Evolutionary conservation across 1,140 invertebrate genomes (phyloP), one percentile per base, ranked within the genome.

Genomic region (Cherax destructor): DNA sequence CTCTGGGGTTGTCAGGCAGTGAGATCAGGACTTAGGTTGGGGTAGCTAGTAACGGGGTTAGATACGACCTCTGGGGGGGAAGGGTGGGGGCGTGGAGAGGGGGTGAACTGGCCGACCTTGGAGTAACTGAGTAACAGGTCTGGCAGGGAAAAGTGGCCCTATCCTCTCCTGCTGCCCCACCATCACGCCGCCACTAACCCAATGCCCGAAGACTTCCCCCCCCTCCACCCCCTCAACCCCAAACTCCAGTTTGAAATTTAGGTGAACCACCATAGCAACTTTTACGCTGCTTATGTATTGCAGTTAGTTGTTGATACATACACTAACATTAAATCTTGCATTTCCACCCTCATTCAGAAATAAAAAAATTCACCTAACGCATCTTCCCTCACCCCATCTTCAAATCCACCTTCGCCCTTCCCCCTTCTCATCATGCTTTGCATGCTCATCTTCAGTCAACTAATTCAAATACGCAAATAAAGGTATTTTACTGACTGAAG

Each of bases 81-180:
- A 11, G n/a, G 69, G 16, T 74, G 69, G 69, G 24, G n/a, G 69
- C 4, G 24, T 10, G 69, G 69, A 1, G 69, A 18, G 65, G 69
- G 24, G 69, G 69, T 74, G 69, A 74, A 74, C 69, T 30, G 69
- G 69, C 69, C 69, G 69, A 74, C 69, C 69, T 74, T 74, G 69
- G 69, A 74, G 69, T 74, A 74, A 74, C 69, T 74, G 69, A 74
- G 69, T 74, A 74, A 74, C 69, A 74, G 69, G 69, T 74, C 69
- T 74, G 69, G 69, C n/a, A 6, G 69, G 69, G 69, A 30, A 74
- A 74, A 74, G 69, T 74, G 69, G 69, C 69, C 69, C 69, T 74
- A 74, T 74, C 69, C n/a, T n/a, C 69, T 30, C 69, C 69, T 24
- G n/a, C 69, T n/a, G 2, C 24, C 24, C 69, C n/a, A n/a, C n/a